phyloP scores from a whole-genome alignment of 2,113 vertebrate genomes.

The Mirza zaza region DNA sequence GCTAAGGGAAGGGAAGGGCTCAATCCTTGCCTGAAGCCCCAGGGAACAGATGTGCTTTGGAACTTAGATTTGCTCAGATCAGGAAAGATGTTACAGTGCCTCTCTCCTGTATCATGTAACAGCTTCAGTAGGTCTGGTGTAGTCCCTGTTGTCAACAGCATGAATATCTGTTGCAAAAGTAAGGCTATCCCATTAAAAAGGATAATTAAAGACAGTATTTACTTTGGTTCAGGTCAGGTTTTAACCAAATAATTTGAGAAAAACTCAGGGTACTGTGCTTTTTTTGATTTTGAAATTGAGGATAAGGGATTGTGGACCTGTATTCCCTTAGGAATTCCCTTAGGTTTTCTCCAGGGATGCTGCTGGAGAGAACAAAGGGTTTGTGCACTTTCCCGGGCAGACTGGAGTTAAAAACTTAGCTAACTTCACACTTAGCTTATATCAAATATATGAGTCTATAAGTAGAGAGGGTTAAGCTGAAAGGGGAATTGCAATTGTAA shows the following conservation, averaged over 20 bases:
- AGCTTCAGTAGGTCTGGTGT: neutral
- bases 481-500: fast-evolving
- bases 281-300: neutral
- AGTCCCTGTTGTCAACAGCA: neutral
- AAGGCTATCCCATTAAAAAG: neutral
- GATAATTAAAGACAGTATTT: neutral
- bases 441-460: too few species aligned
- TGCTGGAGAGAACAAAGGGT: neutral
- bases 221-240: neutral
- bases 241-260: neutral
- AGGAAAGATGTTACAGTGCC: fast-evolving
- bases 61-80: neutral
- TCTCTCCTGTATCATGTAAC: fast-evolving
- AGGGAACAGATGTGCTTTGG: too few species aligned
- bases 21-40: fast-evolving
- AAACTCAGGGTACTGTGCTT: neutral
- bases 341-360: neutral
- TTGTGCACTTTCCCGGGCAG: neutral
- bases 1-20: neutral
- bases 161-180: neutral
- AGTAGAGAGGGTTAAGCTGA: neutral
- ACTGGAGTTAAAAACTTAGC: too few species aligned
- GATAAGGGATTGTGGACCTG: neutral
- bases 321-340: neutral
- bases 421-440: too few species aligned